Conservation (phyloP, 2,113 vertebrate genomes). For the Ammodramus savannarum region DNA sequence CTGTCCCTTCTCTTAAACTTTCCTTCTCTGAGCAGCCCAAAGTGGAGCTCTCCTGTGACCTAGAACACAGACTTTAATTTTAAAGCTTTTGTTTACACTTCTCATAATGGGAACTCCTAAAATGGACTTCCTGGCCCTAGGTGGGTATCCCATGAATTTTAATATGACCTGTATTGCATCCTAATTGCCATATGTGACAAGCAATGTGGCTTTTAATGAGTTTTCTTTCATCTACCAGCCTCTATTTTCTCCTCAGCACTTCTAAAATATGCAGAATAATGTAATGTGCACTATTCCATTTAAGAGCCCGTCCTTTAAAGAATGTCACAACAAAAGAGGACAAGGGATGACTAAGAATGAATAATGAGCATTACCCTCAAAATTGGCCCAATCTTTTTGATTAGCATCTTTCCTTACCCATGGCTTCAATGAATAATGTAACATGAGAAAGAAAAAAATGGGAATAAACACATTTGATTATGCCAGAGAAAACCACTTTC, state of each 20-base stretch:
- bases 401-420: background rate
- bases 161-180: background rate
- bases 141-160: background rate
- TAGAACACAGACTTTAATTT: background rate
- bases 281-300: background rate
- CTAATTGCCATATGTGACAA: constrained; percentile 15
- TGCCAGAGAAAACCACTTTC: background rate
- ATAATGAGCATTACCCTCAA: background rate
- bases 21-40: background rate
- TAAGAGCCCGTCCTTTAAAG: background rate
- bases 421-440: constrained; percentile 17
- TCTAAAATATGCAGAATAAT: background rate
- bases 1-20: background rate
- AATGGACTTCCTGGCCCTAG: background rate
- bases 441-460: background rate
- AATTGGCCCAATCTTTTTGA: background rate
- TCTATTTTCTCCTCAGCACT: background rate
- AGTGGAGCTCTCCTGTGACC: background rate
- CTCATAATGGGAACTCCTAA: background rate
- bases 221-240: constrained; percentile 20
- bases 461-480: constrained; percentile 32
- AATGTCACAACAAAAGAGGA: background rate
- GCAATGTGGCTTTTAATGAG: constrained; percentile 32
- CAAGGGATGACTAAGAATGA: background rate
- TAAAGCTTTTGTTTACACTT: background rate